Evolutionary conservation across 2,797 vertebrate genomes (phyloP).

Genomic region (Miichthys miiuy): DNA sequence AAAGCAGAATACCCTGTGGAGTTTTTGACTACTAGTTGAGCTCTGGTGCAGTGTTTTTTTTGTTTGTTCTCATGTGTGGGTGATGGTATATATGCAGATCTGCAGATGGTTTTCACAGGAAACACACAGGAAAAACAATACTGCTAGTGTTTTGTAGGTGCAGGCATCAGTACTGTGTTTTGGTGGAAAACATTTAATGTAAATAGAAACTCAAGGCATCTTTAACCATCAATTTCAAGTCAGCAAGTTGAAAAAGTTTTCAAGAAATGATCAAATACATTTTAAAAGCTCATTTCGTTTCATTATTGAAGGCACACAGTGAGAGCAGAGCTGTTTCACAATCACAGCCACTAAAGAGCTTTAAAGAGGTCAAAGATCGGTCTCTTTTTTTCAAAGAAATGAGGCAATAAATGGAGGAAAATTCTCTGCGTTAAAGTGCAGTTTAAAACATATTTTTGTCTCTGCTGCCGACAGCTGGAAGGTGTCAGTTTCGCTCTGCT

Average conservation of each 20-base stretch:
- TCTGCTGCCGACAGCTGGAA: constrained; percentile 83
- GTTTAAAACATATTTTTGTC: not conserved
- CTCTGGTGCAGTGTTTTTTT: no score
- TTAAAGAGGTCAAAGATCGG: constrained; percentile 13
- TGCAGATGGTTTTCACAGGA: no score
- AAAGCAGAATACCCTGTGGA: no score
- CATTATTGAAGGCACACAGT: not conserved
- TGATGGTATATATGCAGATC: no score
- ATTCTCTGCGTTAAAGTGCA: not conserved
- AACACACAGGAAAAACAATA: no score
- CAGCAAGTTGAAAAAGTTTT: not conserved
- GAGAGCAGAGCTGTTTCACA: not conserved
- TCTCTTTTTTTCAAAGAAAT: not conserved
- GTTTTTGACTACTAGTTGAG: no score
- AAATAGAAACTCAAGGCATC: no score
- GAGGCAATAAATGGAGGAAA: not conserved
- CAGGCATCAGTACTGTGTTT: no score
- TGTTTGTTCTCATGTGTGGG: no score
- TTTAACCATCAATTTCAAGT: not conserved
- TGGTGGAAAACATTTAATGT: no score
- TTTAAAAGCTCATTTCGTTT: not conserved
- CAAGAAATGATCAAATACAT: not conserved
- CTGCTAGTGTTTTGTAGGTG: no score
- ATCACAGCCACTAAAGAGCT: not conserved
- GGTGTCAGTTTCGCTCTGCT: constrained; percentile 84